A percentile compares a stretch with the other conserved stretches of the same genome.
phyloP scores from a whole-genome alignment of 2,113 vertebrate genomes.

The Bombycilla garrulus region DNA sequence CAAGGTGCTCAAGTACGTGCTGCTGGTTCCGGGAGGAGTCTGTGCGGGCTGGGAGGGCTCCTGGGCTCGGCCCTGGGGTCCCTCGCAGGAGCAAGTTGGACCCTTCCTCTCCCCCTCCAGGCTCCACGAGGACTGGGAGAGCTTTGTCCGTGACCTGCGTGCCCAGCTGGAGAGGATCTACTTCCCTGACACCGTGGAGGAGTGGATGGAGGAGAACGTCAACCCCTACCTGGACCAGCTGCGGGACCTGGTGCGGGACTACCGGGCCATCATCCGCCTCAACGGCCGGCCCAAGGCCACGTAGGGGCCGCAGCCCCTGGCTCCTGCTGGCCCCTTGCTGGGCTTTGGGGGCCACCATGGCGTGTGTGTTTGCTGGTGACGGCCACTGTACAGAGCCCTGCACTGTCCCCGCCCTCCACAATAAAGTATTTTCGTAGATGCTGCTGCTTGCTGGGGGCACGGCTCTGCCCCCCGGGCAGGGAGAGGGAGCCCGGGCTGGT shows the following conservation, averaged over 20 bases:
- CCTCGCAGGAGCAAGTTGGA: neutral
- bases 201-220: conserved; percentile 81
- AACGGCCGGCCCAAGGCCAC: conserved; percentile 56
- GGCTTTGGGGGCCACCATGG: accelerated
- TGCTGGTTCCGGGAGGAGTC: neutral
- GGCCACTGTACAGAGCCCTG: neutral
- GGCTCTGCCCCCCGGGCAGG: accelerated
- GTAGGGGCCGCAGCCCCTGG: neutral
- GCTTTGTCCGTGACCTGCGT: conserved; percentile 54
- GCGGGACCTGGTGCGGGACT: conserved; percentile 65
- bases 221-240: conserved; percentile 72
- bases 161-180: conserved; percentile 68
- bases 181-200: conserved; percentile 76
- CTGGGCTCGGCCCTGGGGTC: accelerated
- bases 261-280: conserved; percentile 64
- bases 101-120: neutral
- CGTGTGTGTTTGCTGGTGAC: neutral
- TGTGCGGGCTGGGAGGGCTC: accelerated
- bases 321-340: accelerated
- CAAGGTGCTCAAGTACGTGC: conserved; percentile 72
- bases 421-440: conserved; percentile 67
- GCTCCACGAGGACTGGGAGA: conserved; percentile 72
- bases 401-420: neutral
- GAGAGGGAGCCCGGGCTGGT: neutral
- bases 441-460: neutral